phyloP scores from a whole-genome alignment of 23 tunicate genomes.

The Halocynthia aurantium region DNA sequence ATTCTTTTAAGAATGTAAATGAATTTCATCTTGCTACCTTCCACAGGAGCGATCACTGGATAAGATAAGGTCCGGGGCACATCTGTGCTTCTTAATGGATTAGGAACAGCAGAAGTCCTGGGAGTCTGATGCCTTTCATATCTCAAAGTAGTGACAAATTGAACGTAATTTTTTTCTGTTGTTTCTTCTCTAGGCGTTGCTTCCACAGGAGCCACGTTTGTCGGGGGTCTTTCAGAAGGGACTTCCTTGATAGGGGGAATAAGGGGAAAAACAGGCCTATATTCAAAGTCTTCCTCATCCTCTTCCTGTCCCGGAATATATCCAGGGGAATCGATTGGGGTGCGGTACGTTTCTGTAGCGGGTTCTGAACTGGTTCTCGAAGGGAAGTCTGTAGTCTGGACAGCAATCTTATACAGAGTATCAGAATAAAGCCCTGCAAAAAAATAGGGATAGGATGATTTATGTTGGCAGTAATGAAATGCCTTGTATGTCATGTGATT shows the following conservation, averaged over 20 bases:
- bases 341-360: background rate
- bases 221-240: background rate
- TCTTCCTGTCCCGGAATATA: background rate
- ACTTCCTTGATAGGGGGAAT: no score
- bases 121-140: background rate
- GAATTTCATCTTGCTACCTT: no score
- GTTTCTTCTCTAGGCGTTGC: background rate
- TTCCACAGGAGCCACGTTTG: background rate
- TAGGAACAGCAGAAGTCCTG: background rate
- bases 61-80: background rate
- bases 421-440: slow-evolving; percentile 1
- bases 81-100: slow-evolving; percentile 11
- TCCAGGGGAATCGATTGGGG: slow-evolving; percentile 9
- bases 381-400: background rate
- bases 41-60: no score
- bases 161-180: background rate
- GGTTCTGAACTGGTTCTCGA: slow-evolving; percentile 7
- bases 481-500: no score
- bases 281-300: no score
- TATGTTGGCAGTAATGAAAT: no score
- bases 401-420: background rate
- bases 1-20: no score
- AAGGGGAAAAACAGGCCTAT: no score
- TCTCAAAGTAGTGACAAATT: no score
- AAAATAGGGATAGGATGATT: background rate